Percentiles rank a stretch among this genome's conserved stretches.
Conservation (phyloP, 2,888 invertebrate species). For the Mythimna pallens region DNA sequence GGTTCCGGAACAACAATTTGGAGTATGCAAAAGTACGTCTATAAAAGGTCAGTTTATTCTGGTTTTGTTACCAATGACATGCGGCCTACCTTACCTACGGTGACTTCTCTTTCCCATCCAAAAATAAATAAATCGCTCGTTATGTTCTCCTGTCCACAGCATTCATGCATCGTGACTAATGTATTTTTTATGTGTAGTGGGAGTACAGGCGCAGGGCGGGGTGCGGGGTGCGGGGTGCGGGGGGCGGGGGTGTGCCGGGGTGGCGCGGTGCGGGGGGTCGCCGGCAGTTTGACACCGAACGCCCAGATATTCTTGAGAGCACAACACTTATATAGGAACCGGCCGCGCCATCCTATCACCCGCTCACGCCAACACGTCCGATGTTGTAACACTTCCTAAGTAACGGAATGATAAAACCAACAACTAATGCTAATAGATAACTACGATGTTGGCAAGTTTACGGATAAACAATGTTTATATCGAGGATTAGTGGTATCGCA, state of each 20-base stretch:
- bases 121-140: slow-evolving; percentile 52
- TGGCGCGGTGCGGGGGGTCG: neutral
- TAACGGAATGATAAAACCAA: slow-evolving; percentile 7
- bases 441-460: neutral
- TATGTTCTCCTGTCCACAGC: slow-evolving; percentile 53
- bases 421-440: neutral
- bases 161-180: slow-evolving; percentile 64
- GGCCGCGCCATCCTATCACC: neutral
- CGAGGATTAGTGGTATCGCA: slow-evolving; percentile 36
- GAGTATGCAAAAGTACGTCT: too few relatives aligned
- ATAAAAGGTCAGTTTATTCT: neutral
- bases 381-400: neutral
- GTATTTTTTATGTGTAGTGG: slow-evolving; percentile 55
- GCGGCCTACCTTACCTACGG: neutral
- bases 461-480: slow-evolving; percentile 29
- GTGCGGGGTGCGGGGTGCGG: neutral
- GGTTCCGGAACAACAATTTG: too few relatives aligned
- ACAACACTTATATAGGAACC: slow-evolving; percentile 18
- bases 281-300: neutral
- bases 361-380: neutral
- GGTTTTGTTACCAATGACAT: neutral
- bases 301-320: slow-evolving; percentile 38
- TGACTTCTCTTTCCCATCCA: slow-evolving; percentile 6
- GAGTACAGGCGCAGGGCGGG: neutral
- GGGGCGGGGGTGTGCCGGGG: neutral